Evolutionary conservation across 2,113 vertebrate species (phyloP).

Genomic region (Dendropsophus ebraccatus): DNA sequence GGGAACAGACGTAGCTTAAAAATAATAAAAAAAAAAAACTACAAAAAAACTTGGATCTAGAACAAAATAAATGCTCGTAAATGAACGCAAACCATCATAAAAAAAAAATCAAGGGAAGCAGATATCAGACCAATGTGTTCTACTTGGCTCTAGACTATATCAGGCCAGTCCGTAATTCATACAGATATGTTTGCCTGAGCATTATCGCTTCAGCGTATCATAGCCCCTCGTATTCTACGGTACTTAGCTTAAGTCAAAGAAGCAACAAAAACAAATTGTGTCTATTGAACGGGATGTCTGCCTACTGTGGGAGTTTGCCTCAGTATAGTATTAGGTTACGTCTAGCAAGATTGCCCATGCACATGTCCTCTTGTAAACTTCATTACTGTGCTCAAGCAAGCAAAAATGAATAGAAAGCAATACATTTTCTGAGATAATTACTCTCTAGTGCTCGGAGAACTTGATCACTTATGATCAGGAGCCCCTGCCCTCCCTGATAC

Average conservation of each 20-base stretch:
- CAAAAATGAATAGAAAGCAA: slow-evolving; percentile 25
- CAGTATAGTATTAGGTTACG: neutral
- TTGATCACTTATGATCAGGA: slow-evolving; percentile 6
- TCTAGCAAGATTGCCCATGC: neutral
- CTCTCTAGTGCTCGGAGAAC: neutral
- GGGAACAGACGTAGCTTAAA: slow-evolving; percentile 15
- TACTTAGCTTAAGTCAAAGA: neutral
- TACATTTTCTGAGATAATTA: slow-evolving; percentile 26
- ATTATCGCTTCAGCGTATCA: neutral
- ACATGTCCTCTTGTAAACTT: slow-evolving; percentile 11
- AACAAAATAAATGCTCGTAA: slow-evolving; percentile 46
- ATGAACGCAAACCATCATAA: slow-evolving; percentile 22
- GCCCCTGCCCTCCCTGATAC: neutral
- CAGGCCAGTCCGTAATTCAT: neutral
- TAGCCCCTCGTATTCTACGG: neutral
- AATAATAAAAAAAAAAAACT: too few species aligned
- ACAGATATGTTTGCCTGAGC: slow-evolving; percentile 2
- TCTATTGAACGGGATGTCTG: neutral
- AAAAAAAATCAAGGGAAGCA: neutral
- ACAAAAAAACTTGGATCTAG: slow-evolving; percentile 39
- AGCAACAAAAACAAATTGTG: neutral
- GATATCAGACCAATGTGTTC: slow-evolving; percentile 34
- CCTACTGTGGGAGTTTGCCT: neutral
- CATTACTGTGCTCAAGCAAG: slow-evolving; percentile 39
- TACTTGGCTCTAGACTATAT: slow-evolving; percentile 7